Base-by-base conservation (phyloP, 1,140 invertebrate species). In the Venustaconcha ellipsiformis region DNA sequence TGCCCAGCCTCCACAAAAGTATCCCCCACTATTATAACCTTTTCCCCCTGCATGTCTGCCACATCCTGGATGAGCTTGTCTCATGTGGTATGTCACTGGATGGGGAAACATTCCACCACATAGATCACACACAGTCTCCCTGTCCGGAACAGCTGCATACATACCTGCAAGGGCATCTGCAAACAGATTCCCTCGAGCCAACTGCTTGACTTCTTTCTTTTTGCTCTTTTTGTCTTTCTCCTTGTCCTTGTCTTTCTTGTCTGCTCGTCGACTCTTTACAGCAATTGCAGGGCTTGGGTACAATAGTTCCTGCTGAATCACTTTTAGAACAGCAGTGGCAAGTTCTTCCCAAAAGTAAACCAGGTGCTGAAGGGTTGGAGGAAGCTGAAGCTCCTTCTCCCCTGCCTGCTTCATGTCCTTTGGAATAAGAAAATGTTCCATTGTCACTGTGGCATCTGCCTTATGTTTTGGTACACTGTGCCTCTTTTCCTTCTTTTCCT, bases 21-120 rank as follows among this genome's bases (percentile, higher is more conserved):
- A 94, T 14, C 96, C 95, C 58, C 93, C 93, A 74, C 93, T 94
- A 86, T 96, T 96, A 88, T 97, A 97, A 2, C 96, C 96, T 87
- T 96, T 95, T 4, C 95, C 94, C 15, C 93, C 93, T n/a, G 96
- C 94, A 76, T 95, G 93, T 83, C 93, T 93, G 0, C 96, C 95
- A 89, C 97, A 98, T 1, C 97, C 97, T 5, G 95, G 94, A 92
- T 99, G 97, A 60, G 93, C 90, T 81, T 94, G 93, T 65, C 94
- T 92, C 96, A 99, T 97, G 88, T 99, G 97, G 80, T 96, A 95
- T 0, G 95, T 97, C 0, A 98, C 92, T 1, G 96, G 95, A 90
- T 94, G 93, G 70, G 95, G 92, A 86, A 92, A 92, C 67, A 93
- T 91, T 23, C 89, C 90, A 12, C 94, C 95, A 86, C 97, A 99